Percentiles rank a stretch among this genome's conserved stretches.
phyloP scores from a whole-genome alignment of 2,888 invertebrate genomes.

The Macrosoma leucophasiata region DNA sequence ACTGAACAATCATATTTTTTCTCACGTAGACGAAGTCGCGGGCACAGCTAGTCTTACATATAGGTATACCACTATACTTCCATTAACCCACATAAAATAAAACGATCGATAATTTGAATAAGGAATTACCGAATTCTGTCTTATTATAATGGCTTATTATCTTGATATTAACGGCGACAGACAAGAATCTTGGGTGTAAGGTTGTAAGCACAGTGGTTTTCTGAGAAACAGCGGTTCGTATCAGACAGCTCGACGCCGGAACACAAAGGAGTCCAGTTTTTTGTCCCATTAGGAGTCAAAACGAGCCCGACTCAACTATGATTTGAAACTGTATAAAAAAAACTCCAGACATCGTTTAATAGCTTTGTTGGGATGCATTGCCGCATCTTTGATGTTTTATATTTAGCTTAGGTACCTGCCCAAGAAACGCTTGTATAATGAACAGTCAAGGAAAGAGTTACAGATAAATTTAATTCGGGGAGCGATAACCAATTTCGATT shows the following conservation, averaged over 20 bases:
- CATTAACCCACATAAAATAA: no score
- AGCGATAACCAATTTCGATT: no score
- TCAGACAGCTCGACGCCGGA: conserved; percentile 70
- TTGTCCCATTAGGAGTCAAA: conserved; percentile 46
- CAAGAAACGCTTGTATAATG: conserved; percentile 37
- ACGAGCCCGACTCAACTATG: conserved; percentile 49
- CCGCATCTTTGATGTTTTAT: conserved; percentile 55
- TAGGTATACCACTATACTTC: no score
- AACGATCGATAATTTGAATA: no score
- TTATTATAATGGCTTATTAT: no score
- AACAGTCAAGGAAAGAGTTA: conserved; percentile 43
- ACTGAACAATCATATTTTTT: no score
- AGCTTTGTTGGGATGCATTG: conserved; percentile 43
- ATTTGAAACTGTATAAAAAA: conserved; percentile 58
- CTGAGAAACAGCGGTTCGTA: conserved; percentile 54
- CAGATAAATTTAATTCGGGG: no score
- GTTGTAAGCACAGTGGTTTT: conserved; percentile 30
- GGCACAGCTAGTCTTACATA: no score
- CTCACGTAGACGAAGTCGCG: no score
- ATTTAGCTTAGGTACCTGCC: conserved; percentile 44
- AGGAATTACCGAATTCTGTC: no score
- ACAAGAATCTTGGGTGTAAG: background rate
- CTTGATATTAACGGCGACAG: background rate
- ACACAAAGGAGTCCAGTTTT: conserved; percentile 61
- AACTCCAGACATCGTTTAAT: conserved; percentile 48